phyloP scores from a whole-genome alignment of 2,888 invertebrate species.

The Macropis europaea region DNA sequence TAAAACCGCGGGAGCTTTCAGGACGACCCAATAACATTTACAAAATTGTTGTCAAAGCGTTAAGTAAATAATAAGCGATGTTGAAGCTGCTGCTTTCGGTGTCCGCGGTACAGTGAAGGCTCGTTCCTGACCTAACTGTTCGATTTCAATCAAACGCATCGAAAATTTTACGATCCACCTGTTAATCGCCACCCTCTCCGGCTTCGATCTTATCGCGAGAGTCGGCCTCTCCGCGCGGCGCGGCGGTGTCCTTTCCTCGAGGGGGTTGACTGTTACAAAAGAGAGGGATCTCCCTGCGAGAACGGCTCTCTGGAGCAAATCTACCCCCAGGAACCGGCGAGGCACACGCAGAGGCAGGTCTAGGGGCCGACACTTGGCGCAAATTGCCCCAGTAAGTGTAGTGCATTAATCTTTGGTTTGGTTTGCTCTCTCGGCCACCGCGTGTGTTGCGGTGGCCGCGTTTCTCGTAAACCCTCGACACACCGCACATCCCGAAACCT shows the following conservation, averaged over 20 bases:
- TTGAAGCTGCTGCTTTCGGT: no score
- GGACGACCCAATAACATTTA: no score
- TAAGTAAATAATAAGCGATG: no score
- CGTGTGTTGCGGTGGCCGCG: constrained; percentile 77
- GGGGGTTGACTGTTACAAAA: constrained; percentile 43
- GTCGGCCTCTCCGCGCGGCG: background rate
- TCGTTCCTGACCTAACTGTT: no score
- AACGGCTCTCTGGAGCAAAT: constrained; percentile 68
- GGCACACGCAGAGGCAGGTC: constrained; percentile 62
- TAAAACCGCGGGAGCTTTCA: no score
- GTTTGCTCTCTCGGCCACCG: constrained; percentile 74
- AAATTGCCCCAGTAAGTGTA: constrained; percentile 80
- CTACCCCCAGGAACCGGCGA: constrained; percentile 67
- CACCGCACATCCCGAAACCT: constrained; percentile 68
- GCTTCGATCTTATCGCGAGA: background rate
- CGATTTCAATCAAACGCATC: constrained; percentile 1
- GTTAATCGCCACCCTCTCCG: background rate
- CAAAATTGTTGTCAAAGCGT: no score
- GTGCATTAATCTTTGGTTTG: constrained; percentile 80
- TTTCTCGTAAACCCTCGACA: constrained; percentile 75
- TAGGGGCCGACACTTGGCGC: constrained; percentile 77
- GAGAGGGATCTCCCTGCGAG: constrained; percentile 52
- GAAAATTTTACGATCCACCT: no score
- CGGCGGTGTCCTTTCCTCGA: constrained; percentile 33
- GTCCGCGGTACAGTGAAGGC: no score